These are phyloP conservation scores for Chondrosia reniformis DNA, from an alignment of 37 sponge, comb jelly and placozoan species.

Conservation along the genomic window DNA sequence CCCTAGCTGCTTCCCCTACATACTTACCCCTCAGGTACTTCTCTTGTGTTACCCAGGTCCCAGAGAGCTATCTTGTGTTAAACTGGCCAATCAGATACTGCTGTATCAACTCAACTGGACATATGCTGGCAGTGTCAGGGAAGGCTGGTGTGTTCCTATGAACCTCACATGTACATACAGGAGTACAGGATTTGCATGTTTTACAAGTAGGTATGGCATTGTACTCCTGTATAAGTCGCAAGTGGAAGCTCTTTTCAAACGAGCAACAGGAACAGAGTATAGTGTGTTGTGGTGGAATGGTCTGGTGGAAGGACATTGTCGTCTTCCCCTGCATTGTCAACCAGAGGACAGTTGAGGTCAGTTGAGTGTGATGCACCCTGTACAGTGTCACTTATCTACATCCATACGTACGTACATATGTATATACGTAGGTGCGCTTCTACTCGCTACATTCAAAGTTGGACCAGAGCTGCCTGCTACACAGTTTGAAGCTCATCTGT, in stretches of 20 bases:
- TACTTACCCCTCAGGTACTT: not conserved
- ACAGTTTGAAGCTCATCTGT: slow-evolving; percentile 29
- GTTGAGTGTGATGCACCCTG: slow-evolving; percentile 14
- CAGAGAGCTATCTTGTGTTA: slow-evolving; percentile 50
- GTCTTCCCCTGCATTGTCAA: slow-evolving; percentile 63
- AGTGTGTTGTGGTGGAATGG: slow-evolving; percentile 73
- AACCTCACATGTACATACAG: not conserved
- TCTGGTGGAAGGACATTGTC: slow-evolving; percentile 82
- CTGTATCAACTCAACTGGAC: slow-evolving; percentile 44
- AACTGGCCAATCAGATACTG: slow-evolving; percentile 87
- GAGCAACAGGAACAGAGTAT: slow-evolving; percentile 78
- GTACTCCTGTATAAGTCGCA: slow-evolving; percentile 38
- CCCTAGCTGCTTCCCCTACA: too few species aligned
- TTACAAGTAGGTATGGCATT: slow-evolving; percentile 68
- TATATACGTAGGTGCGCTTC: slow-evolving; percentile 62
- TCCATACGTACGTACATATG: not conserved
- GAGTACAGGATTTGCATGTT: too few species aligned
- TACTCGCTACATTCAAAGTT: slow-evolving; percentile 73
- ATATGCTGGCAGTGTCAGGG: slow-evolving; percentile 64
- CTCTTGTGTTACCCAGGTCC: slow-evolving; percentile 18
- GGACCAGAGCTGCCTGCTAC: slow-evolving; percentile 59
- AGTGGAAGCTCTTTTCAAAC: slow-evolving; percentile 92
- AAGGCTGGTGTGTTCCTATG: slow-evolving; percentile 39
- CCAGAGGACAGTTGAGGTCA: slow-evolving; percentile 64
- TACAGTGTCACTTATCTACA: too few species aligned